Base-by-base conservation (phyloP, 1,140 invertebrate genomes). In the Anadara kagoshimensis region DNA sequence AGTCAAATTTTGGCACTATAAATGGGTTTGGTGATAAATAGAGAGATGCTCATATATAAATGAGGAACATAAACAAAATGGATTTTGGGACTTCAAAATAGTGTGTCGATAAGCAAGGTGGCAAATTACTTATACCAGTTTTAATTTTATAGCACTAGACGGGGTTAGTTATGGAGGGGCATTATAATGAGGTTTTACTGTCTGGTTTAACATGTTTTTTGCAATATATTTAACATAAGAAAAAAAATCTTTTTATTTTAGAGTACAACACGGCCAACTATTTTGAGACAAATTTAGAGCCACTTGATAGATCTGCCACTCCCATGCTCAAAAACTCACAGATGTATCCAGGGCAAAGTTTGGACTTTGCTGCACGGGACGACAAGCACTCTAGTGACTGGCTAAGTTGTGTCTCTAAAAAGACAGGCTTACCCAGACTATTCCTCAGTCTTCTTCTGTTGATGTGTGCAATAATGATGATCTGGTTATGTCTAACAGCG, bases 361-460 rank as follows among this genome's bases (percentile, higher is more conserved):
- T 74, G 51, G 72, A 47, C 62, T 73, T 29, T 63, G 44, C 20
- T 29, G 62, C 69, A 24, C 62, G 51, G n/a, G 73, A 78, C 0
- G 59, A 69, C 22, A 43, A 24, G 36, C 49, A 45, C 1, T 70
- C 62, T n/a, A 69, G 57, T 72, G 89, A 91, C 80, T 91, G 90
- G 90, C 78, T 92, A 76, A 88, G 89, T 8, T 92, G 91, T 78
- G 88, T 91, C 45, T 91, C 91, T 4, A 86, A 87, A 43, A 90
- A 91, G 75, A 91, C 90, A 22, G 91, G 91, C 36, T 82, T 92
- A 45, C 91, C 91, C 4, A 86, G 89, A 18, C 90, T 91, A 84
- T 69, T 92, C 51, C 77, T 92, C 29, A 90, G 86, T 20, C 74
- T 88, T 43, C 81, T 87, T 26, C 87, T 91, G 44, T 85, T 89